A percentile compares a stretch with the other conserved stretches of the same genome.
Conservation (phyloP, 2,797 vertebrate species). For the Chelmon rostratus region DNA sequence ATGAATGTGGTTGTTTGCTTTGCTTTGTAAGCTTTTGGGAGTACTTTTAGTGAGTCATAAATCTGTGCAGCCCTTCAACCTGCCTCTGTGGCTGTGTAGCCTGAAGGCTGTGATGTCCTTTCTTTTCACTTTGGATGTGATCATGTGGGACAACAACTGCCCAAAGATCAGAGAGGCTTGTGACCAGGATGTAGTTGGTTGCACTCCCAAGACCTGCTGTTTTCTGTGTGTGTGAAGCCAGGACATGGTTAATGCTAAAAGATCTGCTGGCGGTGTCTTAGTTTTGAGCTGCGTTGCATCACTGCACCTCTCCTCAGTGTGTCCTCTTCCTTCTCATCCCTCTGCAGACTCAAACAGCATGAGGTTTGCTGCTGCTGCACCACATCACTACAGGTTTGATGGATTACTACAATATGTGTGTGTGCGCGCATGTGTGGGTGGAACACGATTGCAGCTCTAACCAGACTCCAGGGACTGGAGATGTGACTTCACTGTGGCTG, state of each 20-base stretch:
- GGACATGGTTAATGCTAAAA: conserved; percentile 11
- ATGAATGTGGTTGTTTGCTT: conserved; percentile 13
- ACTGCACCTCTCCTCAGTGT: conserved; percentile 22
- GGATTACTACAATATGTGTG: conserved; percentile 31
- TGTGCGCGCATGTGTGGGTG: conserved; percentile 7
- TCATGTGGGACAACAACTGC: conserved; percentile 44
- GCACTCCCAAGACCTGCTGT: conserved; percentile 18
- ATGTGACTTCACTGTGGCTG: conserved; percentile 30
- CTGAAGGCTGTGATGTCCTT: conserved; percentile 51
- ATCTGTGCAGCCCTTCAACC: conserved; percentile 24
- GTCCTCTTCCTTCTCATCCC: conserved; percentile 12
- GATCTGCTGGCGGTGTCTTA: conserved; percentile 7
- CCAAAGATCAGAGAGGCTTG: conserved; percentile 28
- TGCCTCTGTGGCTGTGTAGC: conserved; percentile 25
- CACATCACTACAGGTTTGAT: conserved; percentile 46
- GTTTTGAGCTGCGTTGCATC: conserved; percentile 33
- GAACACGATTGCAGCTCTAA: conserved; percentile 33
- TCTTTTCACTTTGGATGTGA: conserved; percentile 36
- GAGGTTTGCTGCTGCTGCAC: conserved; percentile 29
- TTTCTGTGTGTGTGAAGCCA: conserved; percentile 4
- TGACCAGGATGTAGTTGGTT: conserved; percentile 38
- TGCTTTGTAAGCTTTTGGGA: conserved; percentile 4
- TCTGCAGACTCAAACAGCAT: conserved; percentile 23
- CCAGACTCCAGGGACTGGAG: conserved; percentile 49
- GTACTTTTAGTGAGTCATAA: conserved; percentile 30